Percentiles rank a stretch among this genome's conserved stretches.
Conservation (phyloP, 2,797 vertebrate genomes). For the Tenualosa ilisha region DNA sequence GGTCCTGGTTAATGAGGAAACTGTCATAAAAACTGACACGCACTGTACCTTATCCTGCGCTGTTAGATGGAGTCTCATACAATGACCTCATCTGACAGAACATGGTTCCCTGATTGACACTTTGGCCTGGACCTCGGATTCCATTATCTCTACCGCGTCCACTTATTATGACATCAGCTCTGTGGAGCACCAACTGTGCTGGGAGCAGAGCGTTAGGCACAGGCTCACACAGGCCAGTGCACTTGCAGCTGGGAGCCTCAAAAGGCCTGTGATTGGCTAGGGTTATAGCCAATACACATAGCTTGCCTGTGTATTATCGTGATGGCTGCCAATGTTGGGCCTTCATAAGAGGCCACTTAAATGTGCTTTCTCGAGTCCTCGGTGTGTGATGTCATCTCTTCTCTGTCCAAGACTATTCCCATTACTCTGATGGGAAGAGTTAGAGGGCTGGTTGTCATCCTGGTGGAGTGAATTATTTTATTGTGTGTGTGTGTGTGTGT, state of each 20-base stretch:
- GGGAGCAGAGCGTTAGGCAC: background rate
- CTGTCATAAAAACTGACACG: background rate
- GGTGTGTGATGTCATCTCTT: background rate
- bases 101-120: conserved; percentile 14
- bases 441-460: background rate
- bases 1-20: background rate
- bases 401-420: background rate
- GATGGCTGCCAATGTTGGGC: background rate
- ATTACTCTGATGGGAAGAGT: background rate
- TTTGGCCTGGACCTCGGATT: background rate
- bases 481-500: background rate
- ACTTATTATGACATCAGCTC: conserved; percentile 8
- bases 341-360: background rate
- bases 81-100: conserved; percentile 17
- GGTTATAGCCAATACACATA: no score
- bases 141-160: background rate
- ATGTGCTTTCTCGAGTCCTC: background rate
- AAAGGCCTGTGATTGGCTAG: background rate
- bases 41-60: background rate
- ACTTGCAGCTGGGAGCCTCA: background rate
- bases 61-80: background rate
- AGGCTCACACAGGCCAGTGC: background rate
- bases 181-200: background rate
- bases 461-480: background rate
- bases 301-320: background rate